Conservation (phyloP, 2,797 vertebrate species). For the Brachymystax lenok region DNA sequence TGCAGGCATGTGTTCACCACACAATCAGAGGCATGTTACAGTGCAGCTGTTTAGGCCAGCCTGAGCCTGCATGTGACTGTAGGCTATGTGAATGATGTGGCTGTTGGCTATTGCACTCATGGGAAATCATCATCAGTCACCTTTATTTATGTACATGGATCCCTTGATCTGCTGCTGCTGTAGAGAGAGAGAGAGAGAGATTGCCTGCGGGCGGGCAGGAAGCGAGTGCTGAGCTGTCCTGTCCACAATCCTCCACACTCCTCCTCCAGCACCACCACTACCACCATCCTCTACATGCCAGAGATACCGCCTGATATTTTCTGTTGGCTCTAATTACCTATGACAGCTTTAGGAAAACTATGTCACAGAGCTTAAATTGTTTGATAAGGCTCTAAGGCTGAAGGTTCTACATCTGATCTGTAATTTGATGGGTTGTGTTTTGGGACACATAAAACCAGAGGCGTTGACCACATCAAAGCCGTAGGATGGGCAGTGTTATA, state of each 20-base stretch:
- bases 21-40: conserved; percentile 43
- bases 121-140: conserved; percentile 22
- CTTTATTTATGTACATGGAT: conserved; percentile 17
- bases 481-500: conserved; percentile 54
- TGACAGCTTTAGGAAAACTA: conserved; percentile 47
- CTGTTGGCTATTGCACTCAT: conserved; percentile 19
- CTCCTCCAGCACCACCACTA: conserved; percentile 23
- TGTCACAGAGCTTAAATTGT: conserved; percentile 65
- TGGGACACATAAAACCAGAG: conserved; percentile 63
- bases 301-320: conserved; percentile 38
- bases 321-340: conserved; percentile 60
- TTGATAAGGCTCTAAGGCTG: conserved; percentile 63
- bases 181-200: conserved; percentile 11
- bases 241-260: conserved; percentile 16
- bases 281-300: conserved; percentile 55
- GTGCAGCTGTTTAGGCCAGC: conserved; percentile 59
- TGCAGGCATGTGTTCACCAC: conserved; percentile 26
- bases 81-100: conserved; percentile 27
- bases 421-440: conserved; percentile 72
- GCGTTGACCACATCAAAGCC: conserved; percentile 67
- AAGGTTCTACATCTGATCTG: conserved; percentile 68
- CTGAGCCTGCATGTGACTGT: conserved; percentile 18
- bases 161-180: conserved; percentile 20
- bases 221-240: too few species aligned
- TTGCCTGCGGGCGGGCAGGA: conserved; percentile 16